These are phyloP conservation scores for Lates japonicus DNA, from an alignment of 2,797 vertebrate genomes.

Conservation along the genomic window DNA sequence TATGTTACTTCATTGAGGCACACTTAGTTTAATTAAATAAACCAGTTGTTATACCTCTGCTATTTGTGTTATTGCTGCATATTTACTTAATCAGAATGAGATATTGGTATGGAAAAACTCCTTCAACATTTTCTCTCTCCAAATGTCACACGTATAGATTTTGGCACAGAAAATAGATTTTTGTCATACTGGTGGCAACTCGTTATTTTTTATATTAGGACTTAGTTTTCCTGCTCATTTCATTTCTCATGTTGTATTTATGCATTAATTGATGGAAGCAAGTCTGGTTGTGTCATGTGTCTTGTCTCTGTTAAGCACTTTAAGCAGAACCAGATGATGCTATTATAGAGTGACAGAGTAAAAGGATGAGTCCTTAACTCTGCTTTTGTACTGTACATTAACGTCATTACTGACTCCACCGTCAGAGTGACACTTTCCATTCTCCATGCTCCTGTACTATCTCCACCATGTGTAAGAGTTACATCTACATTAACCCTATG, in stretches of 20 bases:
- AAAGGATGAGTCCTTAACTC: slow-evolving; percentile 20
- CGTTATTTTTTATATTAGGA: too few relatives aligned
- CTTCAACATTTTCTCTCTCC: too few relatives aligned
- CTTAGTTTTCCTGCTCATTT: background rate
- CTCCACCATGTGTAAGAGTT: background rate
- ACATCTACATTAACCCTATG: slow-evolving; percentile 4
- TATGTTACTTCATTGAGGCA: background rate
- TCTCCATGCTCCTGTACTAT: slow-evolving; percentile 7
- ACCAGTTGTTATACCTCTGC: background rate
- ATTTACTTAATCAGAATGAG: background rate
- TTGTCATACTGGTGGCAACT: too few relatives aligned
- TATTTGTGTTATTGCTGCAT: background rate
- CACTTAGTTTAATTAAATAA: background rate
- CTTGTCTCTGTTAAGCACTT: slow-evolving; percentile 37
- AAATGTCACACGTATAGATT: too few relatives aligned
- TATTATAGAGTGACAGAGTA: slow-evolving; percentile 4
- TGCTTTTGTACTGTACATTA: slow-evolving; percentile 25
- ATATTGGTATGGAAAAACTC: too few relatives aligned
- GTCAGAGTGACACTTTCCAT: slow-evolving; percentile 41
- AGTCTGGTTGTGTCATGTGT: slow-evolving; percentile 11
- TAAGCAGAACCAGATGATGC: slow-evolving; percentile 34
- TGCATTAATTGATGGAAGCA: background rate
- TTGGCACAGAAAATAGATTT: too few relatives aligned
- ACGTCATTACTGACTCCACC: slow-evolving; percentile 56
- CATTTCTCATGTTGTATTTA: background rate